A percentile compares a stretch with the other conserved stretches of the same genome.
Conservation (phyloP, 2,113 vertebrate genomes). For the Oriolus oriolus region DNA sequence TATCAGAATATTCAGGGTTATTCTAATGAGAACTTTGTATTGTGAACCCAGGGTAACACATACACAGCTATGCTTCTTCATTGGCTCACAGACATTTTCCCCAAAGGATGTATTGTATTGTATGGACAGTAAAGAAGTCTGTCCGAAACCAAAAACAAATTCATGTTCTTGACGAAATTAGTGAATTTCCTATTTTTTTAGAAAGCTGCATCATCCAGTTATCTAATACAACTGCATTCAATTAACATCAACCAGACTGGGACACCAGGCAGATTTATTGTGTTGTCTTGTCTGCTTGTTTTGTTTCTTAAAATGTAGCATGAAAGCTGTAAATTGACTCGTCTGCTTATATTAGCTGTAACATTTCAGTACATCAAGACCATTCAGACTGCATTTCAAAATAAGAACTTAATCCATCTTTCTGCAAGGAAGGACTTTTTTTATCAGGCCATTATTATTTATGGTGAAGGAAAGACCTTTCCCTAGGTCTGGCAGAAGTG, state of each 20-base stretch:
- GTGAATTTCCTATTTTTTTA: background rate
- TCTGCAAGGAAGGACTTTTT: background rate
- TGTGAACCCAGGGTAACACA: background rate
- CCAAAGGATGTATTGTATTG: background rate
- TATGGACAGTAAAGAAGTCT: too few relatives aligned
- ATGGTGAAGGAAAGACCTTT: background rate
- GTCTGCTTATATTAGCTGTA: conserved; percentile 55
- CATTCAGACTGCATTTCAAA: conserved; percentile 35
- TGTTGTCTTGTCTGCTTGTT: conserved; percentile 34
- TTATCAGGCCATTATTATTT: background rate
- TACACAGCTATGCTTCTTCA: background rate
- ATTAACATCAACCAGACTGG: conserved; percentile 25
- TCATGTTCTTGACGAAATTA: background rate
- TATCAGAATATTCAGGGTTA: background rate
- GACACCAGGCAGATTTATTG: conserved; percentile 39
- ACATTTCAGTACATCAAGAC: conserved; percentile 28
- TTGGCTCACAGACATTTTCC: background rate
- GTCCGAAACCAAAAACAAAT: too few relatives aligned
- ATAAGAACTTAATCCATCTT: conserved; percentile 23
- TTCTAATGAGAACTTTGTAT: background rate
- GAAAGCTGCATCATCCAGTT: background rate
- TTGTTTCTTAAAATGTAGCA: conserved; percentile 49
- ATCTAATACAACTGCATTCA: conserved; percentile 9
- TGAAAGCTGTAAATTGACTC: conserved; percentile 64
- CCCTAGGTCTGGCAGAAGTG: background rate